Conservation (phyloP, 2,888 invertebrate species). For the Cetonia aurata region DNA sequence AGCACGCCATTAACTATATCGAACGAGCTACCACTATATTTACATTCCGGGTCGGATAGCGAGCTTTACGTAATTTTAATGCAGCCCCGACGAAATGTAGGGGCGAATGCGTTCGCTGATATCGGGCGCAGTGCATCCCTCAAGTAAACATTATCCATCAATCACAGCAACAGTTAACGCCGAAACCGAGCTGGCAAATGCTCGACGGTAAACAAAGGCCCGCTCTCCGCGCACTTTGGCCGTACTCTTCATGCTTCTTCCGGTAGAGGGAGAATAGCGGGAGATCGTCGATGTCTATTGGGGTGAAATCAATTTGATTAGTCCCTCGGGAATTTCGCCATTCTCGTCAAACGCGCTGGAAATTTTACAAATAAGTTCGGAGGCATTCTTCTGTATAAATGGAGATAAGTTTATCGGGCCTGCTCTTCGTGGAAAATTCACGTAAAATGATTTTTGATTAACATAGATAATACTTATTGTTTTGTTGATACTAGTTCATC, state of each 20-base stretch:
- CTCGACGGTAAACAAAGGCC: constrained; percentile 17
- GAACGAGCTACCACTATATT: not conserved
- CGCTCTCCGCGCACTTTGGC: constrained; percentile 2
- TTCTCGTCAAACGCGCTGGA: constrained; percentile 29
- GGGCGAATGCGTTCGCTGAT: constrained; percentile 23
- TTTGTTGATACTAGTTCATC: no score
- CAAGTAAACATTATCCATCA: constrained; percentile 34
- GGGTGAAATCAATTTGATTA: constrained; percentile 37
- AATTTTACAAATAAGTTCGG: constrained; percentile 32
- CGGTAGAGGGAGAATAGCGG: not conserved
- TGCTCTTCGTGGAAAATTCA: constrained; percentile 10
- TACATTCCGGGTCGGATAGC: constrained; percentile 7
- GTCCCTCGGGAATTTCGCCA: constrained; percentile 32
- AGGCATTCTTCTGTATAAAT: constrained; percentile 29
- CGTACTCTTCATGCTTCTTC: not conserved
- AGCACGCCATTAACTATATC: constrained; percentile 19
- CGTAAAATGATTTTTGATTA: constrained; percentile 3
- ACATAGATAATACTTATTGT: no score
- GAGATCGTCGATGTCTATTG: constrained; percentile 24
- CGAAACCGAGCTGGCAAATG: constrained; percentile 21
- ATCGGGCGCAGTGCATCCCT: constrained; percentile 33
- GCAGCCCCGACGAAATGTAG: constrained; percentile 19
- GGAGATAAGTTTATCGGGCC: constrained; percentile 28
- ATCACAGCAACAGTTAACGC: constrained; percentile 38
- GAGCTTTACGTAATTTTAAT: constrained; percentile 22